phyloP scores from a whole-genome alignment of 2,797 vertebrate genomes.

The Leptoclinus maculatus region DNA sequence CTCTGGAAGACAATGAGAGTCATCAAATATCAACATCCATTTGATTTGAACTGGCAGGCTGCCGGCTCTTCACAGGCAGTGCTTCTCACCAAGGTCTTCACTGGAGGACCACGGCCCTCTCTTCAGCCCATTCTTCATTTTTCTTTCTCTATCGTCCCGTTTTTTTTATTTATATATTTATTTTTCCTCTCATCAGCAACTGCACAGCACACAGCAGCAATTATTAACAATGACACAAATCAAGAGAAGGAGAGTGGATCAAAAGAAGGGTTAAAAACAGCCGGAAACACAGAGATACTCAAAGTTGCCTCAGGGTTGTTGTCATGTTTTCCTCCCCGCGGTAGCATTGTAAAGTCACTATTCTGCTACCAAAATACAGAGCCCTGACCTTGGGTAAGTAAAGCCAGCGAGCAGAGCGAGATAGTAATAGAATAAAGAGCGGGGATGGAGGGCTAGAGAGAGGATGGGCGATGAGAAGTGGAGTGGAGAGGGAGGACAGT shows the following conservation, averaged over 20 bases:
- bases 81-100: conserved; percentile 75
- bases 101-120: conserved; percentile 63
- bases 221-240: conserved; percentile 55
- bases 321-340: conserved; percentile 22
- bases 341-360: conserved; percentile 76
- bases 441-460: conserved; percentile 58
- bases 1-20: conserved; percentile 72
- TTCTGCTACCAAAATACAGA: conserved; percentile 74
- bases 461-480: conserved; percentile 69
- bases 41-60: conserved; percentile 63
- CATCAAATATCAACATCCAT: conserved; percentile 77
- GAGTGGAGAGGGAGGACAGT: conserved; percentile 74
- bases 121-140: conserved; percentile 53
- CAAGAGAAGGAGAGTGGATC: conserved; percentile 36
- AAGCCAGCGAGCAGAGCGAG: conserved; percentile 71
- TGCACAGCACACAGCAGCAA: conserved; percentile 43
- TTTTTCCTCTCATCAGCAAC: conserved; percentile 39
- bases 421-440: conserved; percentile 74
- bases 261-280: conserved; percentile 68
- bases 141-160: conserved; percentile 24
- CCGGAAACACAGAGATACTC: conserved; percentile 63
- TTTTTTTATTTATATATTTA: conserved; percentile 29
- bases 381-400: conserved; percentile 78
- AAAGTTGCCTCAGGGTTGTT: conserved; percentile 77
- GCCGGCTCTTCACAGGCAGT: conserved; percentile 59